Percentiles rank a stretch among this genome's conserved stretches.
Conservation (phyloP, 1,140 invertebrate genomes). For the Zaprionus tsacasi region DNA sequence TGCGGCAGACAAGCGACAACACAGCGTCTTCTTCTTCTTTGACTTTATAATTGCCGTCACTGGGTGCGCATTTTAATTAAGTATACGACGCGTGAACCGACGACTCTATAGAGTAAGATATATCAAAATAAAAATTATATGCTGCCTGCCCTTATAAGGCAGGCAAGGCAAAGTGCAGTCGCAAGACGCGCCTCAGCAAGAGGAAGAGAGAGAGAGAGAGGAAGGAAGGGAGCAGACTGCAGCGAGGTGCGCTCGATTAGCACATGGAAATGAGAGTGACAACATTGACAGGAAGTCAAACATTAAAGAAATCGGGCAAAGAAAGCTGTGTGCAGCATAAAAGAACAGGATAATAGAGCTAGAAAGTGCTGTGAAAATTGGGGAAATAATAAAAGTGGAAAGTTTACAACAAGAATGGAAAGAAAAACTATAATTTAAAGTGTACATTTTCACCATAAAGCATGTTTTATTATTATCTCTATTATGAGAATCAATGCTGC, state of each 20-base stretch:
- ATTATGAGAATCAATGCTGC: too few relatives aligned
- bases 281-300: not conserved
- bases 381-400: not conserved
- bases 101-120: conserved; percentile 9
- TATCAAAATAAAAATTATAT: conserved; percentile 26
- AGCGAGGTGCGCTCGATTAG: conserved; percentile 4
- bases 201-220: not conserved
- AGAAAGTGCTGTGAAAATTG: not conserved
- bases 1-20: conserved; percentile 50
- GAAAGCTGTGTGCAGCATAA: not conserved
- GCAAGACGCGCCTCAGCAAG: conserved; percentile 7
- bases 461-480: too few relatives aligned
- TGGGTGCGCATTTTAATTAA: conserved; percentile 71
- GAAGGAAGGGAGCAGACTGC: not conserved
- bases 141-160: conserved; percentile 36
- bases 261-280: conserved; percentile 1
- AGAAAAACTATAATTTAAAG: not conserved
- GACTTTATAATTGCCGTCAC: conserved; percentile 21
- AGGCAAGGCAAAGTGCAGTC: not conserved
- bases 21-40: not conserved
- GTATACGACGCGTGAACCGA: conserved; percentile 67
- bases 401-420: not conserved
- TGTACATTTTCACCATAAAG: too few relatives aligned
- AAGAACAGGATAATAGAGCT: not conserved
- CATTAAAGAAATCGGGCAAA: not conserved